Conservation (phyloP, 2,888 invertebrate genomes). For the Aromia moschata region DNA sequence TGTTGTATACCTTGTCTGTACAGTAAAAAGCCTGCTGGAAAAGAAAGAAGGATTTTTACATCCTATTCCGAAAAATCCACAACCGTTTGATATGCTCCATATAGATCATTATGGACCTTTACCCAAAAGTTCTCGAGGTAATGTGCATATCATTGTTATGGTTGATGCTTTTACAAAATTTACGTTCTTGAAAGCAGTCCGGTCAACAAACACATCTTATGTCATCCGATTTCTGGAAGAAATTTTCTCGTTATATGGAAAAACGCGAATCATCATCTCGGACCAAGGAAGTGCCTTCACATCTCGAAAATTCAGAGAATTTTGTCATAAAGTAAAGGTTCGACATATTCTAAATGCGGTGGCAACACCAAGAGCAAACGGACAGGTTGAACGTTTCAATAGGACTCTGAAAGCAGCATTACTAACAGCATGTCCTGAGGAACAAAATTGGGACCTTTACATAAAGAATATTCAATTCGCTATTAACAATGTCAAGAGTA, state of each 20-base stretch:
- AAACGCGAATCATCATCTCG: conserved; percentile 5
- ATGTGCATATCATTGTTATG: conserved; percentile 15
- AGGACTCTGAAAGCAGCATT: conserved; percentile 42
- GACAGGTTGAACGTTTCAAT: conserved; percentile 52
- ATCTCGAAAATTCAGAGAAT: conserved; percentile 4
- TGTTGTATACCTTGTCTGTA: conserved; percentile 32
- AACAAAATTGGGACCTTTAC: conserved; percentile 53
- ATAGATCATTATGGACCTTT: neutral
- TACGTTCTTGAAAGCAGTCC: conserved; percentile 9
- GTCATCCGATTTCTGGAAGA: conserved; percentile 27
- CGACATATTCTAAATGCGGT: conserved; percentile 9
- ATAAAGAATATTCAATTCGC: conserved; percentile 49
- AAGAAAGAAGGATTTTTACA: conserved; percentile 28
- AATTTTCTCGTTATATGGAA: conserved; percentile 39
- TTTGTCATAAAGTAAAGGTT: neutral
- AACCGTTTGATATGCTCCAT: conserved; percentile 23
- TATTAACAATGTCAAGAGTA: conserved; percentile 45
- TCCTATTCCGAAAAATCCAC: conserved; percentile 24
- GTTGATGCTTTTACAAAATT: conserved; percentile 30
- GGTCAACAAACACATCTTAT: conserved; percentile 30
- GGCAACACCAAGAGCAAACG: conserved; percentile 46
- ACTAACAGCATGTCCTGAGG: conserved; percentile 38
- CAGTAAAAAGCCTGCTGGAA: conserved; percentile 19
- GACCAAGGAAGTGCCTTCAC: conserved; percentile 10
- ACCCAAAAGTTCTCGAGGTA: neutral